A percentile compares a stretch with the other conserved stretches of the same genome.
These are phyloP conservation scores for Timema podura DNA, from an alignment of 2,888 invertebrate genomes.

Conservation along the genomic window DNA sequence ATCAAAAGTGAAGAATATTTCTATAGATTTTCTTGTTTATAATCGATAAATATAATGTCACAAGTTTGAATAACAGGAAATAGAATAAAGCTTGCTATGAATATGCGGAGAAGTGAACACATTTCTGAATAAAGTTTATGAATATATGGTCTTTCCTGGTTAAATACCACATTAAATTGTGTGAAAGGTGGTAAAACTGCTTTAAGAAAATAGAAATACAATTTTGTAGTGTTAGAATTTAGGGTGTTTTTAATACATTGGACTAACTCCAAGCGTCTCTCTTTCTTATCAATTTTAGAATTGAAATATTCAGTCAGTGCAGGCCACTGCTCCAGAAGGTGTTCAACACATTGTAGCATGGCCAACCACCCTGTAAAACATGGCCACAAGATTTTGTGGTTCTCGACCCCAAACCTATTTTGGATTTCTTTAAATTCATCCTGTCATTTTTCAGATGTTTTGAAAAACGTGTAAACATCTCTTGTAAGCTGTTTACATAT, in stretches of 20 bases:
- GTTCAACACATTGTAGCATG: conserved; percentile 14
- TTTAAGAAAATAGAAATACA: conserved; percentile 6
- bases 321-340: conserved; percentile 13
- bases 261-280: background rate
- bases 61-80: conserved; percentile 9
- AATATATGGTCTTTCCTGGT: background rate
- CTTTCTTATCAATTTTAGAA: background rate
- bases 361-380: conserved; percentile 18
- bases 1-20: background rate
- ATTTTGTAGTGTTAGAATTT: background rate
- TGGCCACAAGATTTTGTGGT: conserved; percentile 14
- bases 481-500: conserved; percentile 13
- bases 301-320: conserved; percentile 5
- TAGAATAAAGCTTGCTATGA: conserved; percentile 12
- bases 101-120: conserved; percentile 10
- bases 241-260: background rate
- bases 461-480: conserved; percentile 12
- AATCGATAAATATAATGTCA: background rate
- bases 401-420: background rate
- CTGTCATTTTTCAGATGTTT: conserved; percentile 14
- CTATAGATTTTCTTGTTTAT: background rate
- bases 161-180: conserved; percentile 11
- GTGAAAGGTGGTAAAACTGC: background rate
- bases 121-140: conserved; percentile 15
- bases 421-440: conserved; percentile 12